Evolutionary conservation across 1,140 invertebrate genomes (phyloP), one percentile per base, ranked within the genome.

Genomic region (Vollenhovia emeryi): DNA sequence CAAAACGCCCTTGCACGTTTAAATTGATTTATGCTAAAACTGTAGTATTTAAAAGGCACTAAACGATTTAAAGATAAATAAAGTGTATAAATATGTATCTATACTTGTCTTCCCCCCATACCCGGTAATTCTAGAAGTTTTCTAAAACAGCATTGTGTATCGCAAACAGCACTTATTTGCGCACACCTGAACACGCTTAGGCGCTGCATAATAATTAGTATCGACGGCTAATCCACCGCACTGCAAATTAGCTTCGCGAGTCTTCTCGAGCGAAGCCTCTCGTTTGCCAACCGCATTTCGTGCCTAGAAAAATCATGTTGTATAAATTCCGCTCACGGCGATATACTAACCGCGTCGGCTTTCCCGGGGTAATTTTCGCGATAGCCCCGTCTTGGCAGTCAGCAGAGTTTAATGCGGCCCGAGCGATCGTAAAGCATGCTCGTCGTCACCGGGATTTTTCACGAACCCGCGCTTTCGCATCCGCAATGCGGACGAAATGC

Each of bases 401-500:
- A 43, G 43, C 43, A 33, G 75, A 66, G 50, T 36, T 64, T 50
- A 52, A 79, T 43, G 13, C 30, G 27, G n/a, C 24, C 15, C 7
- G 59, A 21, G 27, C 15, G 6, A 48, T 66, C 75, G 43, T 79
- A 50, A 36, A 68, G 76, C 60, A 21, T 33, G 33, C 60, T 52
- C 27, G 27, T 64, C 75, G 75, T 71, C 66, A 40, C 15, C 36
- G 36, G 33, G 36, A 69, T 71, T 69, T 43, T 57, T 68, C 76
- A 27, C 33, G 45, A 79, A 40, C 30, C 21, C 60, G 76, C 33
- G 76, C 50, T 76, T 64, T 66, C 43, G 60, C 75, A 79, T 71
- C 78, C 64, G 78, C 78, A 80, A 69, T 82, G 64, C 78, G 78
- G 78, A 71, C 64, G 36, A 55, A 57, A 82, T 82, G 78, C 78